These are phyloP conservation scores for Antheraea assamensis DNA, from an alignment of 2,888 invertebrate genomes.

Conservation along the genomic window DNA sequence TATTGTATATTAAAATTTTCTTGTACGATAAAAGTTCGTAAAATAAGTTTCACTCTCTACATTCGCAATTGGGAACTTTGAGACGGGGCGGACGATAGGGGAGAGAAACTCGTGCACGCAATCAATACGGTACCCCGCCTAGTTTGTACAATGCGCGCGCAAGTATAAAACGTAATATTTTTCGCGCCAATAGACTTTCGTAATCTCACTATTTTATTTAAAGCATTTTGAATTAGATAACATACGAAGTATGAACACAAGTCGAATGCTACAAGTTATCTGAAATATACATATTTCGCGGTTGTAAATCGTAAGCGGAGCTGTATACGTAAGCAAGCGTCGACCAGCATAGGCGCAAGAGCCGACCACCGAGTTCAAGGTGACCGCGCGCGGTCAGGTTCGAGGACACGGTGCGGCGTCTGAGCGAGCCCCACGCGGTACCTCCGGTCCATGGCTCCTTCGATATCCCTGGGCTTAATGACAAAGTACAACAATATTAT, in stretches of 20 bases:
- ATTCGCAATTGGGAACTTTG: slow-evolving; percentile 50
- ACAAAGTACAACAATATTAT: slow-evolving; percentile 3
- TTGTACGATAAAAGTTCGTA: slow-evolving; percentile 37
- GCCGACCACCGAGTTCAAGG: slow-evolving; percentile 78
- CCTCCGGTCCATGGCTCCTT: slow-evolving; percentile 35
- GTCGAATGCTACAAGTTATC: slow-evolving; percentile 39
- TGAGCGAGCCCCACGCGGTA: slow-evolving; percentile 64
- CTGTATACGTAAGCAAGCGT: slow-evolving; percentile 40
- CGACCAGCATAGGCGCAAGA: slow-evolving; percentile 58
- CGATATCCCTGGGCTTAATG: slow-evolving; percentile 14
- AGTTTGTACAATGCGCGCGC: slow-evolving; percentile 63
- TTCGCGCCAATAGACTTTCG: slow-evolving; percentile 38
- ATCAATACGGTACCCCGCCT: slow-evolving; percentile 73
- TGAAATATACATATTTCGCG: slow-evolving; percentile 59
- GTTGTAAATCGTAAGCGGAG: slow-evolving; percentile 40
- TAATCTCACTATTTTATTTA: neutral
- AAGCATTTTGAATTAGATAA: neutral
- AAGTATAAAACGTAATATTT: slow-evolving; percentile 42
- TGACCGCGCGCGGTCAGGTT: slow-evolving; percentile 80
- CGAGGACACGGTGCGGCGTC: slow-evolving; percentile 68
- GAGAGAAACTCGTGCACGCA: slow-evolving; percentile 53
- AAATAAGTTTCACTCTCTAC: slow-evolving; percentile 54
- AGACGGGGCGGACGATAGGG: slow-evolving; percentile 45
- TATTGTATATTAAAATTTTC: neutral
- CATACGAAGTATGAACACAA: neutral